Evolutionary conservation across 1,140 invertebrate species (phyloP).

Genomic region (Tetraneura akinire): DNA sequence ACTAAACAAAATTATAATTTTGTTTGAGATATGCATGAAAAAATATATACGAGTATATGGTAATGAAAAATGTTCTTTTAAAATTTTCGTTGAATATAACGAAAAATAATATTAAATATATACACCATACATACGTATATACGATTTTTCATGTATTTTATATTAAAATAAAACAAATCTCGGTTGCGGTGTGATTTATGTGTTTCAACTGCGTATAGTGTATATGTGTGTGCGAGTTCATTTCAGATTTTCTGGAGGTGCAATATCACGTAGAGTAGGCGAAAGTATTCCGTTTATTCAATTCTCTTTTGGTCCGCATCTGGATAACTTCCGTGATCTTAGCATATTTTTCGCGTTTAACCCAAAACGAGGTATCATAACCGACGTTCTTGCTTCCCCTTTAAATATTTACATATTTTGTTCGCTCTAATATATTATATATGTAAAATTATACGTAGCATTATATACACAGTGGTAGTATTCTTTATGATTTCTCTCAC

Average conservation of each 20-base stretch:
- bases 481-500: constrained; percentile 48
- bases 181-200: constrained; percentile 22
- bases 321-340: constrained; percentile 44
- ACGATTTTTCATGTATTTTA: not conserved
- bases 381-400: not conserved
- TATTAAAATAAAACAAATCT: constrained; percentile 31
- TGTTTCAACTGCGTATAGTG: not conserved
- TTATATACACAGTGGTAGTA: constrained; percentile 6
- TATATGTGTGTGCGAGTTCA: not conserved
- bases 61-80: too few relatives aligned
- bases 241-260: constrained; percentile 21
- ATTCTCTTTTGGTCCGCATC: constrained; percentile 29
- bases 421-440: constrained; percentile 2
- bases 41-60: too few relatives aligned
- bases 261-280: constrained; percentile 18
- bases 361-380: constrained; percentile 50
- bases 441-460: not conserved
- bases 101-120: too few relatives aligned
- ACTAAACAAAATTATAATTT: too few relatives aligned
- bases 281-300: constrained; percentile 39
- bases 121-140: not conserved
- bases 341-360: constrained; percentile 52
- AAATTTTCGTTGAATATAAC: too few relatives aligned
- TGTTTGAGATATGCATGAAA: too few relatives aligned
- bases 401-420: constrained; percentile 34